Base-by-base conservation (phyloP, 2,797 vertebrate genomes). In the Zenarchopterus dispar region DNA sequence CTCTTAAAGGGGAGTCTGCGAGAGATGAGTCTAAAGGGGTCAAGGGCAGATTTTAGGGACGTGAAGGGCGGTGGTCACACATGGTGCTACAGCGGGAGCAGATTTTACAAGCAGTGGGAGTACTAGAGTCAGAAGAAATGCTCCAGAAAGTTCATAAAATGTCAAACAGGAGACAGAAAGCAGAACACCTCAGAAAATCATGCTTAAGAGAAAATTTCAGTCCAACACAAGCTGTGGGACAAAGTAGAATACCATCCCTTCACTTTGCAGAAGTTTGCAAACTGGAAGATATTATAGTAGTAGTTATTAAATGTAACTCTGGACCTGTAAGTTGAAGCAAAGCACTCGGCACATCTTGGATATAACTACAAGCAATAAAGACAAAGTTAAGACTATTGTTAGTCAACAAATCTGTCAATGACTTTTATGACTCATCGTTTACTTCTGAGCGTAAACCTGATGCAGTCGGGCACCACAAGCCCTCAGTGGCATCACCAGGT, bases 41-140 rank as follows among this genome's bases (percentile, higher is more conserved):
- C 75, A 82, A 68, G 59, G 77, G 73, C 56, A 66, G 60, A 62
- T 26, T 57, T 60, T n/a, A 43, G 36, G 51, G 70, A 66, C 62
- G 53, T 62, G 62, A 66, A 81, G 65, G 62, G 26, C 6, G 13
- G 48, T 0, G 31, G 55, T 51, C 11, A 1, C 8, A 54, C 41
- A 18, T 0, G 55, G 48, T 31, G 55, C 43, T 61, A 48, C 60
- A 6, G 64, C 43, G 23, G 41, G 45, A 55, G 2, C 21, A 43
- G 42, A 41, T 66, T 45, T 41, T 54, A 44, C 13, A 46, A 42
- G n/a, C 15, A 70, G 59, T 17, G 1, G 56, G 19, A 57, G 22
- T 13, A 22, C 18, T 13, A 41, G 36, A 4, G 47, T 57, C 28
- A 4, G 50, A 17, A 44, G 4, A 1, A 68, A 52, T 7, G 45